A percentile compares a stretch with the other conserved stretches of the same genome.
Conservation (phyloP, 2,888 invertebrate species). For the Deroplatys truncata region DNA sequence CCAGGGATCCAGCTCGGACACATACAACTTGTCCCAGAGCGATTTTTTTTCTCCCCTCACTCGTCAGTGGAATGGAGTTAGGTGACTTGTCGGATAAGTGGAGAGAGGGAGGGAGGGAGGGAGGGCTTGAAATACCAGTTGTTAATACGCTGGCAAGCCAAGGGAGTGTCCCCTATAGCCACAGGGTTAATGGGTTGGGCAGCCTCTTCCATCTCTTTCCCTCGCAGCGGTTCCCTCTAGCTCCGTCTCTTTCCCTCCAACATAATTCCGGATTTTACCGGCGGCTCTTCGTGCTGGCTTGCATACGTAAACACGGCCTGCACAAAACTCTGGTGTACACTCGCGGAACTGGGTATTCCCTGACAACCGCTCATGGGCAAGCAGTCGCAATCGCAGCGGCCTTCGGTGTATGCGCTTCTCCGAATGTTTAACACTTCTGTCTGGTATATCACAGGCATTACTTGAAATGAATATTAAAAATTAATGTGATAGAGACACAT, state of each 20-base stretch:
- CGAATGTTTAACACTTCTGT: too few species aligned
- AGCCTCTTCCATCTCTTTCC: not conserved
- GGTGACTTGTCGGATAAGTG: not conserved
- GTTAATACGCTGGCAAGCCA: not conserved
- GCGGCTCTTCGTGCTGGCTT: not conserved
- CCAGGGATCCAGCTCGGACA: not conserved
- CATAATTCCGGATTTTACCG: slow-evolving; percentile 6
- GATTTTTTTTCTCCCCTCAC: not conserved
- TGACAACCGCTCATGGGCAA: too few species aligned
- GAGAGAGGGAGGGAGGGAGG: not conserved
- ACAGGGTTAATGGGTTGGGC: slow-evolving; percentile 17
- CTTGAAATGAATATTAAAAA: too few species aligned
- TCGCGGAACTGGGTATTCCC: not conserved
- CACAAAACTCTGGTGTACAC: not conserved
- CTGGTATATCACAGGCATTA: too few species aligned
- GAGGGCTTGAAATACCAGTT: slow-evolving; percentile 15
- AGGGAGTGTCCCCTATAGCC: slow-evolving; percentile 6
- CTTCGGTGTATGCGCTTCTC: too few species aligned
- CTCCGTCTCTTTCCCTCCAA: not conserved
- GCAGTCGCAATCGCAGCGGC: too few species aligned
- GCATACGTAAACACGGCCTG: slow-evolving; percentile 18
- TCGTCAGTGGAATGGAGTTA: not conserved
- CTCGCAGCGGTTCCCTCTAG: not conserved
- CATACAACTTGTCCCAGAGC: not conserved
- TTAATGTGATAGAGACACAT: too few species aligned